Evolutionary conservation across 2,113 vertebrate species (phyloP), one percentile per base, ranked within the genome.

Genomic region (Rhinoderma darwinii): DNA sequence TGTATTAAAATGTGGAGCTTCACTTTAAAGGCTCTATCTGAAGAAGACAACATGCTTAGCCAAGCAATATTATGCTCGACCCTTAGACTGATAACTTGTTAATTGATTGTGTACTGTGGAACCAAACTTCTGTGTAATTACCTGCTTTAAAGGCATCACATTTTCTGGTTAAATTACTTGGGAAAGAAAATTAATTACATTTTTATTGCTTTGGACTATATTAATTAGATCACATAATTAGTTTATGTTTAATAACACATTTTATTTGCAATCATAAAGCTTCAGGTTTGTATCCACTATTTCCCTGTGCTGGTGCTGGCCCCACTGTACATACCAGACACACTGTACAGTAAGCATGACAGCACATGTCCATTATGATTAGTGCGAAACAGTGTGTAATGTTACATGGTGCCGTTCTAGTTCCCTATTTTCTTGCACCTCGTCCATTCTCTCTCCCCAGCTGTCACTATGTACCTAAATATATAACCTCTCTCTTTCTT

Each of bases 161-260:
- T 35, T 68, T 68, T 68, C 63, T 68, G 63, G 30, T 35, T 68
- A 68, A 68, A 68, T 68, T 68, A 68, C 63, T 68, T 68, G 35
- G 32, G 63, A 68, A 68, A 32, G 63, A 35, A 68, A 68, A 68
- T 68, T 68, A 68, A 35, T 68, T 68, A 35, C 30, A 35, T 27
- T 68, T 68, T 68, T 18, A 68, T 68, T 68, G 63, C 30, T 14
- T 68, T 35, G 63, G 30, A 35, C 63, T 15, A 68, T 35, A 68
- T 68, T 68, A 68, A 68, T 68, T 68, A 35, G 63, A 68, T 68
- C 63, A 68, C 63, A 68, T 68, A 68, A 68, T 68, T 32, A 68
- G 14, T 32, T 68, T 68, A 35, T 32, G 63, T 68, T 68, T 68
- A 68, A 68, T 32, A 68, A 68, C 63, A 68, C 63, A 68, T 68